phyloP scores from a whole-genome alignment of 2,888 invertebrate genomes.

The Phortica magna region DNA sequence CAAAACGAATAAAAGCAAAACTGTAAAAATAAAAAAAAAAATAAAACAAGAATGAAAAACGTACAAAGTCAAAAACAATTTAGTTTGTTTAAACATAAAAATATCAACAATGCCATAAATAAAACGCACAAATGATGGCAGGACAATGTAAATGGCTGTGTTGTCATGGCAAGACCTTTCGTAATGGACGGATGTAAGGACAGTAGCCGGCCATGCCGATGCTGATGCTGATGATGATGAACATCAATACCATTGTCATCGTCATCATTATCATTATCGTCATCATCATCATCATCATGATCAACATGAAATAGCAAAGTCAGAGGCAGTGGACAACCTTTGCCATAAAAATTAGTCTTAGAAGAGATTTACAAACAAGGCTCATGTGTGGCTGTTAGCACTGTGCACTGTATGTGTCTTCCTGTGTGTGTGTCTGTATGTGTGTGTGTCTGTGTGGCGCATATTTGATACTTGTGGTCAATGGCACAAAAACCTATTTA shows the following conservation, averaged over 20 bases:
- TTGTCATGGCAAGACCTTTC: neutral
- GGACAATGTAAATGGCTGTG: neutral
- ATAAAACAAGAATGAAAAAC: neutral
- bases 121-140: neutral
- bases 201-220: neutral
- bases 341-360: neutral
- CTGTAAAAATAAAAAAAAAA: neutral
- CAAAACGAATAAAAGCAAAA: neutral
- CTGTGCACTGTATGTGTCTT: no score
- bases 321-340: neutral
- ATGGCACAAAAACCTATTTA: constrained; percentile 64
- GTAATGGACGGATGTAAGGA: neutral
- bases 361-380: neutral
- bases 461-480: constrained; percentile 51
- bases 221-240: no score
- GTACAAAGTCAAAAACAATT: neutral
- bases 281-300: no score
- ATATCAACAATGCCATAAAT: no score
- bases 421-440: no score
- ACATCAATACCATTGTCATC: no score
- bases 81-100: neutral
- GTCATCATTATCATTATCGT: no score
- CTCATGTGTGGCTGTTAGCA: neutral
- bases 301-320: neutral
- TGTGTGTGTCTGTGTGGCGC: no score